Percentiles rank a stretch among this genome's conserved stretches.
phyloP scores from a whole-genome alignment of 1,140 invertebrate genomes.

The Heliconius congener region DNA sequence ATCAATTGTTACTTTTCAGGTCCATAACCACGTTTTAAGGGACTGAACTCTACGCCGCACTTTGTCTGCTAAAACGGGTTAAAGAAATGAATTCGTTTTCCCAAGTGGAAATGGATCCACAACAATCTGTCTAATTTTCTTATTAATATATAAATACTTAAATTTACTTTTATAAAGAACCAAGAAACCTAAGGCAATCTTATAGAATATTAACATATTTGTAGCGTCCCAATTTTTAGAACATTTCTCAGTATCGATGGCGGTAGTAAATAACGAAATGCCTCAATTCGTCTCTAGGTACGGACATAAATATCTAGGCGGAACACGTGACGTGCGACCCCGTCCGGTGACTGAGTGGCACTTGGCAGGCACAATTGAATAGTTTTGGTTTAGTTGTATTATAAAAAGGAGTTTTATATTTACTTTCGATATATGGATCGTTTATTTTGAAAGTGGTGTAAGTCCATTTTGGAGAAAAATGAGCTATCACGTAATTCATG shows the following conservation, averaged over 20 bases:
- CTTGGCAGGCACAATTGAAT: constrained; percentile 4
- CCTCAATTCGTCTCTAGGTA: constrained; percentile 27
- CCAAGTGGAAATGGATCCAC: too few relatives aligned
- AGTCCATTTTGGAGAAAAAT: too few relatives aligned
- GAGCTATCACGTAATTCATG: too few relatives aligned
- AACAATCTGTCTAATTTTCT: not conserved
- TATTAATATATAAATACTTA: not conserved
- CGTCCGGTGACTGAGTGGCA: constrained; percentile 10
- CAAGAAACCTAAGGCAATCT: not conserved
- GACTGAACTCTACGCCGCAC: too few relatives aligned
- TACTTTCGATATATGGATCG: too few relatives aligned
- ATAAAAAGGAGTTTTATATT: too few relatives aligned
- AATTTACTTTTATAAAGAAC: not conserved
- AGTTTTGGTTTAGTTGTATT: not conserved
- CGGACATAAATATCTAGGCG: constrained; percentile 24
- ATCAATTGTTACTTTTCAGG: too few relatives aligned
- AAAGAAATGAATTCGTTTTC: not conserved
- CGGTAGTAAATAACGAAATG: constrained; percentile 9
- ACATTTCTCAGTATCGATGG: not conserved
- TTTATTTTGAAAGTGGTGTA: too few relatives aligned
- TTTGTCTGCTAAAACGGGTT: too few relatives aligned
- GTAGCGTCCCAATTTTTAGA: not conserved
- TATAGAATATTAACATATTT: not conserved
- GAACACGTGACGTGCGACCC: constrained; percentile 22
- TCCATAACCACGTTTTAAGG: too few relatives aligned